phyloP scores from a whole-genome alignment of 1,140 invertebrate genomes.

The Drosophila hydei region DNA sequence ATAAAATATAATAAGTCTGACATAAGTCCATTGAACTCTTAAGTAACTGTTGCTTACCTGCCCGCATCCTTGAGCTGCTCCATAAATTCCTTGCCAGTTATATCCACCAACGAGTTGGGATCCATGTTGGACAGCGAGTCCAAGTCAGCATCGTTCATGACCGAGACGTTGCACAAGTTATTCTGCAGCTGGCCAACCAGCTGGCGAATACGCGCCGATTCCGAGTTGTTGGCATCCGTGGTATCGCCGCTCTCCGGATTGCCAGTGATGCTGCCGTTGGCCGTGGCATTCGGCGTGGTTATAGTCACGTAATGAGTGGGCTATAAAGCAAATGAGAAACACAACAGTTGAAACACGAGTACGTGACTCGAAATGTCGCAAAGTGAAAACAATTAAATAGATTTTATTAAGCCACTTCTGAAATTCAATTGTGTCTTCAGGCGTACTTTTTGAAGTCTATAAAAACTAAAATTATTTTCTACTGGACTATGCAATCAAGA shows the following conservation, averaged over 20 bases:
- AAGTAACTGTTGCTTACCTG: constrained; percentile 85
- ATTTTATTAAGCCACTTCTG: background rate
- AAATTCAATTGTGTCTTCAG: background rate
- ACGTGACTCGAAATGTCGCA: constrained; percentile 22
- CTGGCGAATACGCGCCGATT: constrained; percentile 86
- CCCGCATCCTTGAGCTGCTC: constrained; percentile 93
- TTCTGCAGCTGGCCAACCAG: constrained; percentile 90
- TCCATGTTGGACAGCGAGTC: constrained; percentile 94
- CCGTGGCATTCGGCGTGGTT: constrained; percentile 66
- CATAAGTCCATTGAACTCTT: too few relatives aligned
- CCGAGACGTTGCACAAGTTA: constrained; percentile 91
- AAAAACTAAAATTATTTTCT: background rate
- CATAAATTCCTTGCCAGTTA: constrained; percentile 91
- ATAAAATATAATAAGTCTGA: too few relatives aligned
- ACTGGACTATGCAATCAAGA: too few relatives aligned
- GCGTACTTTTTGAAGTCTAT: too few relatives aligned
- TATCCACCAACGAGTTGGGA: constrained; percentile 91
- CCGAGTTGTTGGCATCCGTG: constrained; percentile 87
- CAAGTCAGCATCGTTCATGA: constrained; percentile 91
- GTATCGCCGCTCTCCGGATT: constrained; percentile 87
- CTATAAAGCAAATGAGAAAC: constrained; percentile 60
- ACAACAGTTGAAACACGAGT: constrained; percentile 20
- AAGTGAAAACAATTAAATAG: constrained; percentile 10
- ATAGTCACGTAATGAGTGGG: constrained; percentile 83
- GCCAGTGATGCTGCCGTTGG: constrained; percentile 55